These are phyloP conservation scores for Capitulum mitella DNA, from an alignment of 2,888 invertebrate species.

Conservation along the genomic window DNA sequence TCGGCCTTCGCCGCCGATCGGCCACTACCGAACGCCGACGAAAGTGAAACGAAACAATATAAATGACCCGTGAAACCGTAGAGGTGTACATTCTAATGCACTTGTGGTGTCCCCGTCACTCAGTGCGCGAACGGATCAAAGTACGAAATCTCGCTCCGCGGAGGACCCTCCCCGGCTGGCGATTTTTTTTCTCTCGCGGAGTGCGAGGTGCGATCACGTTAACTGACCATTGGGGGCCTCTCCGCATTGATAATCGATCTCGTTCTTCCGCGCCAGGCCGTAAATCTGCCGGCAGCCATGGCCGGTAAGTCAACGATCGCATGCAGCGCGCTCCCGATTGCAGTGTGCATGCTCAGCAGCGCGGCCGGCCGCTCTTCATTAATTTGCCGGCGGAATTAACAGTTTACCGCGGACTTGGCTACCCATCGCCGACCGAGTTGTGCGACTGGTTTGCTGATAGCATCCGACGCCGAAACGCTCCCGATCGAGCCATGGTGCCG, in stretches of 20 bases:
- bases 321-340: too few relatives aligned
- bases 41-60: constrained; percentile 21
- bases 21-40: neutral
- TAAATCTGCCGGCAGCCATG: too few relatives aligned
- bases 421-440: too few relatives aligned
- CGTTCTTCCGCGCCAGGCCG: too few relatives aligned
- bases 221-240: too few relatives aligned
- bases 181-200: too few relatives aligned
- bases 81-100: constrained; percentile 16
- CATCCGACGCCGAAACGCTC: neutral
- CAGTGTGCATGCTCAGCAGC: too few relatives aligned
- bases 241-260: too few relatives aligned
- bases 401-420: too few relatives aligned
- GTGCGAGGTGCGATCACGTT: too few relatives aligned
- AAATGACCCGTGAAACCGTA: constrained; percentile 17
- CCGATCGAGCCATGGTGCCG: neutral
- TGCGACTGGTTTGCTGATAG: neutral
- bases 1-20: neutral
- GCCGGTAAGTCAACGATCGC: too few relatives aligned
- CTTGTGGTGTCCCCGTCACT: constrained; percentile 5
- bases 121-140: neutral
- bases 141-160: neutral
- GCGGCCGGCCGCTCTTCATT: too few relatives aligned
- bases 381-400: neutral
- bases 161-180: neutral